phyloP scores from a whole-genome alignment of 1,140 invertebrate genomes.

The Zaprionus capensis region DNA sequence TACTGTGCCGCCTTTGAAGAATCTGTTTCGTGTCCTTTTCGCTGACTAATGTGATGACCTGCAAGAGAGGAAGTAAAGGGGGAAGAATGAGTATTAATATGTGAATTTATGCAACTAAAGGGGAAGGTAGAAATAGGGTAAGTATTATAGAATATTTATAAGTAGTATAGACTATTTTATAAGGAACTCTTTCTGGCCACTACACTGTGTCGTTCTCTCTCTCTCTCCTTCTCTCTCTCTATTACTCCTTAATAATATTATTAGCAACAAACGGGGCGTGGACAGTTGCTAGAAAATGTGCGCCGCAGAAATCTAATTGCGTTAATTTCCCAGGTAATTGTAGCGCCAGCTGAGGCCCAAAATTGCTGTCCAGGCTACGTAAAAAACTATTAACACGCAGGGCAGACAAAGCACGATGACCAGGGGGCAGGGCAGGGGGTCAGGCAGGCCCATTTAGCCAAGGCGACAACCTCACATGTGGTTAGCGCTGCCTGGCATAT shows the following conservation, averaged over 20 bases:
- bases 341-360: slow-evolving; percentile 35
- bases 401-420: background rate
- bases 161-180: background rate
- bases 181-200: background rate
- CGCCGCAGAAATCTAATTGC: slow-evolving; percentile 62
- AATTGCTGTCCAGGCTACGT: slow-evolving; percentile 47
- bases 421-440: background rate
- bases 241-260: slow-evolving; percentile 30
- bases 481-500: background rate
- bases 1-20: slow-evolving; percentile 24
- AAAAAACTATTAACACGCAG: slow-evolving; percentile 77
- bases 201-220: background rate
- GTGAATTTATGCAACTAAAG: slow-evolving; percentile 22
- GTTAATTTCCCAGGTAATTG: slow-evolving; percentile 77
- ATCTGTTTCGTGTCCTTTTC: slow-evolving; percentile 21
- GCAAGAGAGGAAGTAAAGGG: slow-evolving; percentile 11
- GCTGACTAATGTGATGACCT: slow-evolving; percentile 46
- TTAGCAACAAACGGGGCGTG: slow-evolving; percentile 30
- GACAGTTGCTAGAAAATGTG: slow-evolving; percentile 19
- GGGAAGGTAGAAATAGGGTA: background rate
- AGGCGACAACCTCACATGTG: slow-evolving; percentile 7
- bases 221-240: background rate
- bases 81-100: slow-evolving; percentile 31
- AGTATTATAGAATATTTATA: background rate
- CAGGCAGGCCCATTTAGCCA: no score